Conservation (phyloP, 2,113 vertebrate genomes). For the Monopterus albus region DNA sequence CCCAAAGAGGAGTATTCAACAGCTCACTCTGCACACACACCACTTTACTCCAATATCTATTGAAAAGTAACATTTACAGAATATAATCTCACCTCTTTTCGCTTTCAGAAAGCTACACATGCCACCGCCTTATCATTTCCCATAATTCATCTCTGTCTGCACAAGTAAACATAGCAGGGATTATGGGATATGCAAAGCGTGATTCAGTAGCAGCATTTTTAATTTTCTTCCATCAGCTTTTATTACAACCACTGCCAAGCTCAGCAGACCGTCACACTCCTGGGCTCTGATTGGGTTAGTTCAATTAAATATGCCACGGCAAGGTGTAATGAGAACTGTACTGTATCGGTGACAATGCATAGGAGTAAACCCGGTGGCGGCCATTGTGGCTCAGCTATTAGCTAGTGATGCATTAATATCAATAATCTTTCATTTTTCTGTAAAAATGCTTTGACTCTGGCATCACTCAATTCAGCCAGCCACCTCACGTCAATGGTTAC, state of each 20-base stretch:
- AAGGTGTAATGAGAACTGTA: slow-evolving; percentile 62
- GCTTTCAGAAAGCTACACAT: slow-evolving; percentile 28
- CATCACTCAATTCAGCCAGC: slow-evolving; percentile 16
- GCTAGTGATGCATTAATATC: slow-evolving; percentile 43
- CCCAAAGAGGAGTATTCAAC: slow-evolving; percentile 67
- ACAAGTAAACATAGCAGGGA: slow-evolving; percentile 43
- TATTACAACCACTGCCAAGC: slow-evolving; percentile 50
- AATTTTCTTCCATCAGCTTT: slow-evolving; percentile 69
- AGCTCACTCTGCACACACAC: slow-evolving; percentile 51
- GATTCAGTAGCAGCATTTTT: slow-evolving; percentile 63
- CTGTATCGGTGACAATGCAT: slow-evolving; percentile 45
- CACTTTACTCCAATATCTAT: slow-evolving; percentile 53
- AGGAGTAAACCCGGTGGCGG: slow-evolving; percentile 16
- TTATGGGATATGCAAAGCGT: slow-evolving; percentile 46
- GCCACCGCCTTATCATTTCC: slow-evolving; percentile 16
- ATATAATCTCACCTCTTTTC: slow-evolving; percentile 27
- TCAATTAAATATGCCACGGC: slow-evolving; percentile 63
- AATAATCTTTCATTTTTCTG: slow-evolving; percentile 24
- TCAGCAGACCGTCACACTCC: slow-evolving; percentile 55
- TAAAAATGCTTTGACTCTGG: not conserved
- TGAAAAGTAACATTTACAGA: slow-evolving; percentile 60
- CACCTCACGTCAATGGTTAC: not conserved
- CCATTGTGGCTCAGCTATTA: slow-evolving; percentile 39
- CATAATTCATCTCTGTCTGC: slow-evolving; percentile 45
- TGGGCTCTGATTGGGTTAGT: slow-evolving; percentile 71